These are phyloP conservation scores for Chauna torquata DNA, from an alignment of 2,113 vertebrate genomes.

Conservation along the genomic window DNA sequence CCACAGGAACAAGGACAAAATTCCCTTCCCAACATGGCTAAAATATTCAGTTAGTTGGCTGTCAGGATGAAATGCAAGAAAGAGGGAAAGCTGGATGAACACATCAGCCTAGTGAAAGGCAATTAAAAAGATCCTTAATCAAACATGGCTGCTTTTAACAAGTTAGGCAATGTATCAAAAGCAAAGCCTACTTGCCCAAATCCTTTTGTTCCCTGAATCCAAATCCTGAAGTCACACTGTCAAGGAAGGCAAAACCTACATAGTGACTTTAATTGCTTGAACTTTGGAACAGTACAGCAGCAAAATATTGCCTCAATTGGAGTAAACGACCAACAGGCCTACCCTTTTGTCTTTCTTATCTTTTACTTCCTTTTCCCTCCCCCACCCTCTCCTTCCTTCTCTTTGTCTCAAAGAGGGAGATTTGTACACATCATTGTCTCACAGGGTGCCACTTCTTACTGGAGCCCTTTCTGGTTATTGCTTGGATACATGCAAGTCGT, in stretches of 20 bases:
- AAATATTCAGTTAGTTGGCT: background rate
- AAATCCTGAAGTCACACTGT: background rate
- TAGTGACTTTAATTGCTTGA: background rate
- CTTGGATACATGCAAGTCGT: background rate
- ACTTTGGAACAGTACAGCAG: background rate
- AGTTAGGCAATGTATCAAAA: conserved; percentile 8
- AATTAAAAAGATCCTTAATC: conserved; percentile 47
- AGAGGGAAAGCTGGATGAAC: background rate
- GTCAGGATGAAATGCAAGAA: background rate
- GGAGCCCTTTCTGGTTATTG: background rate
- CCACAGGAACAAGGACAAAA: background rate
- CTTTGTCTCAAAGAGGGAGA: background rate
- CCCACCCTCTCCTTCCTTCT: background rate
- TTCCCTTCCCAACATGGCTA: background rate
- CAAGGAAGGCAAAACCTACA: background rate
- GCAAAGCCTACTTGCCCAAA: background rate
- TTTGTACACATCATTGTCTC: background rate
- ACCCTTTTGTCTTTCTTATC: background rate
- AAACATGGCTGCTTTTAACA: background rate
- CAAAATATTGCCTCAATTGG: background rate
- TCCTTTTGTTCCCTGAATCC: background rate
- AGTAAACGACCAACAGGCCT: background rate
- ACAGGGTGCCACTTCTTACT: background rate
- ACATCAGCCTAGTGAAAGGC: background rate
- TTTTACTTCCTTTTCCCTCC: background rate